Evolutionary conservation across 2,888 invertebrate genomes (phyloP), one percentile per base, ranked within the genome.

Genomic region (Leptodirus hochenwartii): DNA sequence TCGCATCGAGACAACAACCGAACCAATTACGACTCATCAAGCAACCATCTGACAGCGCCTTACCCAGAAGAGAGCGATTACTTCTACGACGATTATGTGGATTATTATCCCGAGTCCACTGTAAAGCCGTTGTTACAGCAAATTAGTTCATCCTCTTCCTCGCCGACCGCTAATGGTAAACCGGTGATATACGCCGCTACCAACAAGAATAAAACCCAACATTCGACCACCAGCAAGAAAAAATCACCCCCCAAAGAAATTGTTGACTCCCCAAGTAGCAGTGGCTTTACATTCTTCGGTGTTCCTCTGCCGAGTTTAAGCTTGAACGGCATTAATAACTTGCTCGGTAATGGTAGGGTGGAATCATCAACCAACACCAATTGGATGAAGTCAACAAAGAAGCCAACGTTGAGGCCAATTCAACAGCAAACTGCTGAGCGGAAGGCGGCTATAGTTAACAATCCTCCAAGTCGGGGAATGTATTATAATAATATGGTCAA

Each of bases 211-310:
- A 36, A 33, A 22, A 31, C 33, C 34, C 31, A 31, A 11, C 13
- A 25, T 6, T 41, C 41, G 10, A 41, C 34, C 22, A 41, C 40
- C 4, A n/a, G n/a, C n/a, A n/a, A n/a, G n/a, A n/a, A n/a, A n/a
- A 27, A 32, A 6, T 41, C 44, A 10, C 42, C 47, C 16, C 47
- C 51, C 0, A 53, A 52, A 39, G 48, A 44, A 34, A 44, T 51
- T 5, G 42, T 36, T 22, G 45, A 50, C 27, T 54, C 66, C 1
- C 66, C 71, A 1, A 61, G 62, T 30, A 59, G 55, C 15, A 67
- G 69, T 36, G 69, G 74, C 2, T 81, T 82, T 40, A 81, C 84
- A 9, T 81, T 85, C 47, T 85, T 85, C 44, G 85, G 85, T 0
- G 71, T 84, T 47, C 84, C 85, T 1, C 48, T 85, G 34, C 78